phyloP scores from a whole-genome alignment of 2,113 vertebrate genomes.

The Eptesicus fuscus region DNA sequence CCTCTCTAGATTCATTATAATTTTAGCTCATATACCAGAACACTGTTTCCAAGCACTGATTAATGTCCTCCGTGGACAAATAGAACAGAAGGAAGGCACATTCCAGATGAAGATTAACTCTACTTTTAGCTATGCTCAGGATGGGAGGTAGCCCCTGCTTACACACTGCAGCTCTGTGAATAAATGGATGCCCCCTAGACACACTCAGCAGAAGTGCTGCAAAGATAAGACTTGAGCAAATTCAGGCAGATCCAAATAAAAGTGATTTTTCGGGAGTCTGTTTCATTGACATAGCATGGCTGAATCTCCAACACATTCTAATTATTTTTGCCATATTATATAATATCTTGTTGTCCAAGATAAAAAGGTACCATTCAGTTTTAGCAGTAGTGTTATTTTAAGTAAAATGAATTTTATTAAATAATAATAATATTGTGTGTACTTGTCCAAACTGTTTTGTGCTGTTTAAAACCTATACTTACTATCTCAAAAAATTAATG shows the following conservation, averaged over 20 bases:
- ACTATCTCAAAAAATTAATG: not conserved
- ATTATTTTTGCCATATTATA: not conserved
- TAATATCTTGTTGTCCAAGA: not conserved
- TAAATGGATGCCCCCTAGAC: not conserved
- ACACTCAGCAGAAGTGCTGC: not conserved
- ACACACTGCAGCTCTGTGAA: not conserved
- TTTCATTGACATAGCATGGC: not conserved
- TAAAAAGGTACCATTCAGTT: not conserved
- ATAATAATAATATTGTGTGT: not conserved
- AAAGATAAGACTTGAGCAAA: not conserved
- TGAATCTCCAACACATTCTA: not conserved
- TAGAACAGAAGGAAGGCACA: conserved; percentile 14
- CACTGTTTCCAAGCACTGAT: conserved; percentile 51
- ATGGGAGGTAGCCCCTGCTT: not conserved
- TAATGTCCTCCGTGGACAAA: conserved; percentile 51
- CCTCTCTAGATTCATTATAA: conserved; percentile 48
- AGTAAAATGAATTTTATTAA: conserved; percentile 9
- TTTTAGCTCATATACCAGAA: conserved; percentile 45
- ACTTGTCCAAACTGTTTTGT: not conserved
- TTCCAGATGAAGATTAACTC: conserved; percentile 39
- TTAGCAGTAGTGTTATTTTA: conserved; percentile 30
- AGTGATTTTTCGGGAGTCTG: not conserved
- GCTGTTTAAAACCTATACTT: not conserved
- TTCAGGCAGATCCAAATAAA: not conserved
- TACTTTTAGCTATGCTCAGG: not conserved